These are phyloP conservation scores for Loriculus beryllinus DNA, from an alignment of 2,797 vertebrate genomes.

Conservation along the genomic window DNA sequence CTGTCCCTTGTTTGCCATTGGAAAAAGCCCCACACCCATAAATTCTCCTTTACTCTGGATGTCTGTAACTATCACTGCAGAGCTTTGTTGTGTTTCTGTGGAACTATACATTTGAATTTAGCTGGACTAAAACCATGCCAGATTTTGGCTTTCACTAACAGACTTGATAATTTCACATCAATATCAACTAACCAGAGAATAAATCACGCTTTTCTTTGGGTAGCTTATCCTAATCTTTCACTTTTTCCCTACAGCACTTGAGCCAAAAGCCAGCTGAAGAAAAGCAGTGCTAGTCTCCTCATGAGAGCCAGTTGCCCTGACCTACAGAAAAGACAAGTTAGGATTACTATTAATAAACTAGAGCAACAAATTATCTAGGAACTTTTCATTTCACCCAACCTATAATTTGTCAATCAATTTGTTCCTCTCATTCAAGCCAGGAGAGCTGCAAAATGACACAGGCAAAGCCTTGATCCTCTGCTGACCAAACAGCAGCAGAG, in stretches of 20 bases:
- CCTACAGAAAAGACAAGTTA: neutral
- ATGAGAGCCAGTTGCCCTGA: neutral
- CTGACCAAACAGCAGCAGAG: neutral
- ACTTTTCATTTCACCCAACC: neutral
- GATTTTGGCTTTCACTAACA: constrained; percentile 45
- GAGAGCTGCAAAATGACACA: neutral
- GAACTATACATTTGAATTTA: constrained; percentile 28
- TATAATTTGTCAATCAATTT: neutral
- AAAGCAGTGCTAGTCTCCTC: neutral
- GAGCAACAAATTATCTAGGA: neutral
- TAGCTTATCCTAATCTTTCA: constrained; percentile 1
- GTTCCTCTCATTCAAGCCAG: neutral
- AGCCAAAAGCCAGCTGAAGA: neutral
- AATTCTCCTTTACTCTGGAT: constrained; percentile 17
- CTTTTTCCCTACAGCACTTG: neutral
- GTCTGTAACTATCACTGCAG: constrained; percentile 8
- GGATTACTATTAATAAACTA: neutral
- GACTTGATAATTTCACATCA: constrained; percentile 26
- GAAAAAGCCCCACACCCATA: constrained; percentile 20
- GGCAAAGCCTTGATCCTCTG: neutral
- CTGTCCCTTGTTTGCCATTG: constrained; percentile 36
- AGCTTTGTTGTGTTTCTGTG: constrained; percentile 23
- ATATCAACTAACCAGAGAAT: constrained; percentile 45
- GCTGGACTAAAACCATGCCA: neutral
- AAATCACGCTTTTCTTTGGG: constrained; percentile 42